Conservation (phyloP, 2,797 vertebrate genomes). For the Sebastes diploproa region DNA sequence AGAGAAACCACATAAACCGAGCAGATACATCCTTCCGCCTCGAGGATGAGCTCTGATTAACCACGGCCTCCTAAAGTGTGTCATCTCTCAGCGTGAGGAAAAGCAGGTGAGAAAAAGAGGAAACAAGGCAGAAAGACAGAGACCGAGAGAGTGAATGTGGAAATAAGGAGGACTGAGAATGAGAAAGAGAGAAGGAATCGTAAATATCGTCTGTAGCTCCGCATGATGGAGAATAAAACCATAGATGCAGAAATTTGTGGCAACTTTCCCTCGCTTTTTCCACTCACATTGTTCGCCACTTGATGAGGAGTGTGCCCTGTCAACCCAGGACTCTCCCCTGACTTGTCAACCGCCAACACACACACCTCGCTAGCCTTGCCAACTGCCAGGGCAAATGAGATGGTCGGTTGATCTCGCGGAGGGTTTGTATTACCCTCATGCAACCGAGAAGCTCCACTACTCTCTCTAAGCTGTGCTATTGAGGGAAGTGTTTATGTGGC, state of each 20-base stretch:
- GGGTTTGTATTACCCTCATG: slow-evolving; percentile 60
- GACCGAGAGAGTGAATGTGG: not conserved
- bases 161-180: not conserved
- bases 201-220: not conserved
- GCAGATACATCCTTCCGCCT: slow-evolving; percentile 19
- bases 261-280: slow-evolving; percentile 22
- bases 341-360: slow-evolving; percentile 57
- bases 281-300: slow-evolving; percentile 59
- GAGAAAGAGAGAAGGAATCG: not conserved
- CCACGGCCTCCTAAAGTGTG: slow-evolving; percentile 62
- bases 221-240: not conserved
- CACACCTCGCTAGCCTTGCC: slow-evolving; percentile 55
- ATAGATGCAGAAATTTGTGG: slow-evolving; percentile 7
- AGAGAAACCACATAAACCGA: slow-evolving; percentile 16
- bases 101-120: slow-evolving; percentile 25
- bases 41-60: slow-evolving; percentile 61
- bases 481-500: slow-evolving; percentile 71
- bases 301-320: slow-evolving; percentile 48
- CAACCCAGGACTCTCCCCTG: slow-evolving; percentile 49
- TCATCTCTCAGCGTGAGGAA: slow-evolving; percentile 66
- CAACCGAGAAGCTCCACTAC: slow-evolving; percentile 41
- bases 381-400: slow-evolving; percentile 71
- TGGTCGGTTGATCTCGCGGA: slow-evolving; percentile 57
- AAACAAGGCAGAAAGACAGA: not conserved
- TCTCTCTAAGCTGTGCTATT: slow-evolving; percentile 61